These are phyloP conservation scores for Chaetodon auriga DNA, from an alignment of 2,113 vertebrate species.

Conservation along the genomic window DNA sequence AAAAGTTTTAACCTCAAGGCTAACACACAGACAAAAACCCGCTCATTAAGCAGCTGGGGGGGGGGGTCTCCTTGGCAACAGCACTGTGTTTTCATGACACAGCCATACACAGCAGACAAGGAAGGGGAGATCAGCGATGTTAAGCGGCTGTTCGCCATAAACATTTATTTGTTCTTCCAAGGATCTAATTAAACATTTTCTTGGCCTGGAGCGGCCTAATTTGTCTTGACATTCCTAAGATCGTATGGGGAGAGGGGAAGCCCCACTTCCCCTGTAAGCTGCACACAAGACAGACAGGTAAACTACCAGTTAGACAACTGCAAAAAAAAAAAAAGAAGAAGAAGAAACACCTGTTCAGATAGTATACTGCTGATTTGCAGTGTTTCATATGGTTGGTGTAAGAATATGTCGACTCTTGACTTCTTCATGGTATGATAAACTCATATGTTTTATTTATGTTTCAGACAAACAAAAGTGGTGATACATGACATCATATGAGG, in stretches of 20 bases:
- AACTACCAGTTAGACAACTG: slow-evolving; percentile 23
- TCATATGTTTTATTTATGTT: background rate
- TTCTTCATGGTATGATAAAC: background rate
- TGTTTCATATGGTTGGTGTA: background rate
- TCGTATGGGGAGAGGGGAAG: slow-evolving; percentile 29
- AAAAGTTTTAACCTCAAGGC: slow-evolving; percentile 68
- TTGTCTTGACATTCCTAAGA: slow-evolving; percentile 57
- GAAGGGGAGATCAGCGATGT: slow-evolving; percentile 32
- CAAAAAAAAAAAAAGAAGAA: background rate
- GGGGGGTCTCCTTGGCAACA: slow-evolving; percentile 62
- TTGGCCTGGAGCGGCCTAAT: slow-evolving; percentile 42
- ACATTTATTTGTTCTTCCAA: slow-evolving; percentile 68
- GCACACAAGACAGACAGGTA: slow-evolving; percentile 31
- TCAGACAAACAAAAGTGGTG: background rate
- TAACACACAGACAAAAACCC: slow-evolving; percentile 51
- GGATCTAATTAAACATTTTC: slow-evolving; percentile 66
- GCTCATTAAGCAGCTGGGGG: slow-evolving; percentile 47
- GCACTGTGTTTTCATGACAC: slow-evolving; percentile 53
- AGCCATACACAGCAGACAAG: slow-evolving; percentile 12
- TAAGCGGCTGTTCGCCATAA: slow-evolving; percentile 56
- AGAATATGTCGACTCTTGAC: background rate
- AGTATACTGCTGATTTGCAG: slow-evolving; percentile 1
- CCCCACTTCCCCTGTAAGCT: slow-evolving; percentile 37
- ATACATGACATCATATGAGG: slow-evolving; percentile 17
- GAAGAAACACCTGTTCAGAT: slow-evolving; percentile 1